Evolutionary conservation across 2,888 invertebrate genomes (phyloP), one percentile per base, ranked within the genome.

Genomic region (Nephrotoma guestfalica): DNA sequence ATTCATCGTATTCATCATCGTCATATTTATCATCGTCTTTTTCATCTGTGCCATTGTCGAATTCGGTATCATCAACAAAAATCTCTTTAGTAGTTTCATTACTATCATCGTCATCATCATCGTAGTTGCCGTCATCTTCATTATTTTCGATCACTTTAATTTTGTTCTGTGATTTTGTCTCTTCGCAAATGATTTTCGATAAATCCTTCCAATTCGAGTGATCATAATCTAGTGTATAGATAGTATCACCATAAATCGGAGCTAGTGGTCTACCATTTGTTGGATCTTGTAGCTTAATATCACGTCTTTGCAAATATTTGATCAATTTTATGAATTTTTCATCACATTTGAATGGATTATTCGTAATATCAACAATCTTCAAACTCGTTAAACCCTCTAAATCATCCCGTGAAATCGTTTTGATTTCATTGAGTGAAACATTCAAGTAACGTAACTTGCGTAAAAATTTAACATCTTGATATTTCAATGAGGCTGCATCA

Each of bases 281-380:
- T 7, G 89, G 88, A 7, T 90, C 89, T 91, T 91, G 91, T 13
- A 90, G 89, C 3, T 89, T 85, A 18, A 85, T 45, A n/a, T 85
- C 18, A 43, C 18, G 6, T 43, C 43, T 85, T 11, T 43, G 18
- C 18, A 85, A 85, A 87, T 90, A 91, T 84, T 90, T 90, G 89
- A 96, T 93, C 51, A 95, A 93, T 86, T 93, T 92, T 88, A 94
- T 94, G 89, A 96, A 94, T 86, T 94, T 94, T 42, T 93, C 92
- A 88, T 94, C 94, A 90, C 96, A 96, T 83, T 93, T 93, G 51
- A 96, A 91, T 1, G 94, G 94, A 91, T 95, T 95, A 88, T 94
- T 92, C 6, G 94, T 93, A 87, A 93, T 89, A 85, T 93, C 92
- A n/a, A 94, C 89, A 9, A 92, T 91, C 43, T 90, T 90, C n/a